phyloP scores from a whole-genome alignment of 2,113 vertebrate species.

The Gymnarchus niloticus region DNA sequence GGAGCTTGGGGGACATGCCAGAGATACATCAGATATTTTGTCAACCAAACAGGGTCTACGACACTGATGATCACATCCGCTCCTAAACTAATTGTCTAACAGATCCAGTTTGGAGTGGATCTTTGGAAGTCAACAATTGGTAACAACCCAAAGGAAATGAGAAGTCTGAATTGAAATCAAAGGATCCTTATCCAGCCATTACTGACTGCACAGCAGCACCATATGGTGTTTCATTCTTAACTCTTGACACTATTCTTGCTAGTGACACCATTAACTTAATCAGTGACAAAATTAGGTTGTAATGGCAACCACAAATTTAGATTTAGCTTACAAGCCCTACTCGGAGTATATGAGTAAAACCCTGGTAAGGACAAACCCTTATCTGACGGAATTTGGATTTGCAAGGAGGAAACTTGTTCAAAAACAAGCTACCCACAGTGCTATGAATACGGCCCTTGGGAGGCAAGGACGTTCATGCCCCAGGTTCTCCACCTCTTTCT shows the following conservation, averaged over 20 bases:
- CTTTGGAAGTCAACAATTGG: neutral
- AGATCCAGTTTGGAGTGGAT: neutral
- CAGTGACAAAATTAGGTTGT: neutral
- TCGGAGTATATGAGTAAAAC: neutral
- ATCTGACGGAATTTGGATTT: neutral
- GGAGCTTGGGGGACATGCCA: neutral
- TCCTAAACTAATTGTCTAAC: neutral
- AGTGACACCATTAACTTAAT: neutral
- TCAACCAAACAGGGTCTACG: neutral
- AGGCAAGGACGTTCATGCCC: conserved; percentile 66
- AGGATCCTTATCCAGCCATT: neutral
- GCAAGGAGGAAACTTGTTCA: conserved; percentile 12
- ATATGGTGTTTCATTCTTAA: neutral
- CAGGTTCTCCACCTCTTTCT: conserved; percentile 36
- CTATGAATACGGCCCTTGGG: conserved; percentile 64
- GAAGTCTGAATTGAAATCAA: neutral
- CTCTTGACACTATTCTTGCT: neutral
- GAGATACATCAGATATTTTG: neutral
- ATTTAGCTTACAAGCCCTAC: neutral
- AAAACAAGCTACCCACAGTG: neutral
- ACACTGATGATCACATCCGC: neutral
- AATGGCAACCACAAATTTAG: neutral
- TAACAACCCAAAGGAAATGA: neutral
- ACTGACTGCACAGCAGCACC: neutral
- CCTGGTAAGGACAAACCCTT: neutral